These are phyloP conservation scores for Carposina sasakii DNA, from an alignment of 1,140 invertebrate genomes.

Conservation along the genomic window DNA sequence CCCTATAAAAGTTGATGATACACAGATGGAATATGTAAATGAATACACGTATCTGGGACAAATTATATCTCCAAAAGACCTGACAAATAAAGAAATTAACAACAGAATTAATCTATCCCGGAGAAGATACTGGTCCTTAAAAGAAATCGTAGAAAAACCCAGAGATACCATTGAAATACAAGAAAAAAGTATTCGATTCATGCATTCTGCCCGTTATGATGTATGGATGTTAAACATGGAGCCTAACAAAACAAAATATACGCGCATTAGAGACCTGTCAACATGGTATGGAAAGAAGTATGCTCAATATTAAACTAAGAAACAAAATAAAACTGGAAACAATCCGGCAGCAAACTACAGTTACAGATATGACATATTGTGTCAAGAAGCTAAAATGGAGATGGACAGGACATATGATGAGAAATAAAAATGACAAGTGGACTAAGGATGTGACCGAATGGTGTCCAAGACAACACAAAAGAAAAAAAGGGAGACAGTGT, in stretches of 20 bases:
- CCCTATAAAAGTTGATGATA: background rate
- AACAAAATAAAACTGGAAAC: background rate
- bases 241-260: background rate
- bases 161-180: background rate
- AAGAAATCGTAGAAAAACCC: background rate
- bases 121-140: background rate
- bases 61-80: background rate
- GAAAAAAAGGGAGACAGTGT: no score
- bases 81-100: background rate
- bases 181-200: background rate
- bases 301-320: background rate
- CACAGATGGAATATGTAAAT: background rate
- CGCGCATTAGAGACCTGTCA: background rate
- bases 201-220: no score
- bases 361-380: no score
- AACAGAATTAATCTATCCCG: background rate
- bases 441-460: no score
- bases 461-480: no score
- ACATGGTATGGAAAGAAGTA: background rate
- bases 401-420: no score
- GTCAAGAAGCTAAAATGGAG: no score
- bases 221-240: slow-evolving; percentile 4
- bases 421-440: no score
- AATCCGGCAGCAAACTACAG: background rate
- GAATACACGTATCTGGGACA: no score